A percentile compares a stretch with the other conserved stretches of the same genome.
Evolutionary conservation across 2,888 invertebrate species (phyloP).

Genomic region (Nebria brevicollis): DNA sequence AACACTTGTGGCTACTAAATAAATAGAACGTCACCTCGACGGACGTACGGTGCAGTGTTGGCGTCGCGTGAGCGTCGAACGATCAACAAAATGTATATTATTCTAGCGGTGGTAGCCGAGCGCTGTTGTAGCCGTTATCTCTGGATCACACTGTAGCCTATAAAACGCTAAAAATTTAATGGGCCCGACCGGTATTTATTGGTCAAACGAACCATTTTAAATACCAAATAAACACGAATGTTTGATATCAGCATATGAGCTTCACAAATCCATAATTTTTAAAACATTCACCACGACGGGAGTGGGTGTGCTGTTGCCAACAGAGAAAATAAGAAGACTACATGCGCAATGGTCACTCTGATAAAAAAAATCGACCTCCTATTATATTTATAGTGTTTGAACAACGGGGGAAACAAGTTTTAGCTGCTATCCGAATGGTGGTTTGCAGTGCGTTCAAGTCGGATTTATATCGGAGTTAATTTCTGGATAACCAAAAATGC

Average conservation of each 20-base stretch:
- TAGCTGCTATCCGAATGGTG: not conserved
- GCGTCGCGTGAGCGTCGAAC: constrained; percentile 5
- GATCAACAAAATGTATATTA: not conserved
- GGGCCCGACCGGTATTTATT: constrained; percentile 44
- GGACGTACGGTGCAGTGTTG: constrained; percentile 1
- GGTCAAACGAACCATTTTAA: constrained; percentile 44
- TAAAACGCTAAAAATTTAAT: constrained; percentile 47
- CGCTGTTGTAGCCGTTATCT: constrained; percentile 24
- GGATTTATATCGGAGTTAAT: constrained; percentile 18
- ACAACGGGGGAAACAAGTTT: constrained; percentile 37
- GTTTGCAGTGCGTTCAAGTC: not conserved
- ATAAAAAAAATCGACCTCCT: constrained; percentile 46
- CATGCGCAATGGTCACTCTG: constrained; percentile 42
- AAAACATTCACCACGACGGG: constrained; percentile 4
- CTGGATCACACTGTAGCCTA: constrained; percentile 37
- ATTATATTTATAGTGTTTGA: constrained; percentile 46
- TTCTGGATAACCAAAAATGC: constrained; percentile 45
- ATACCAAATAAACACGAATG: constrained; percentile 45
- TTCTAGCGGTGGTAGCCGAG: not conserved
- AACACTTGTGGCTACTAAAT: constrained; percentile 2
- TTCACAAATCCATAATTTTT: constrained; percentile 45
- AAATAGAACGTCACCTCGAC: not conserved
- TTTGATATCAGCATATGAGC: constrained; percentile 43
- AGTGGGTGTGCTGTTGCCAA: constrained; percentile 19
- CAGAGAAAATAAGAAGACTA: constrained; percentile 43